Base-by-base conservation (phyloP, 2,888 invertebrate species). In the Scaptomyza flava region DNA sequence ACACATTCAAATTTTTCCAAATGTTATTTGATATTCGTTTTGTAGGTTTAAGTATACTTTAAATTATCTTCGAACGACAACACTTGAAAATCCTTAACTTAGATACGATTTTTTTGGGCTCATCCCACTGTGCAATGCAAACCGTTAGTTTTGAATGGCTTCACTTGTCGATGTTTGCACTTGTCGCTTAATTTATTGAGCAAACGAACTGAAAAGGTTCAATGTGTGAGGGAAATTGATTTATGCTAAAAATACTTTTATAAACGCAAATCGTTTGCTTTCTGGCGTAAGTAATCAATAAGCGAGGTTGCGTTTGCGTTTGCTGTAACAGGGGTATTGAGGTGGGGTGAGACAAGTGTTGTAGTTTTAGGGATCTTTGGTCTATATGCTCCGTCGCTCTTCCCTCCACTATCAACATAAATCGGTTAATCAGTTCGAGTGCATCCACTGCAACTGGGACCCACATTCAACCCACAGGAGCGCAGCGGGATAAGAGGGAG, bases 151-250 rank as follows among this genome's bases (percentile, higher is more conserved):
- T 30, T 50, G 47, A 56, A 43, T 12, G 45, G 27, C 14, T 42
- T 14, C 8, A 8, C 23, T 23, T 23, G 23, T 20, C 45, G 20
- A 23, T 62, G 57, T 73, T 82, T 68, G 53, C 79, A 82, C 77
- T 45, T 52, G 50, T 31, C 63, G 63, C 59, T 62, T 80, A 86
- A 81, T 81, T 86, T 60, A 31, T 66, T 69, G 52, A 11, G 59
- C 57, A 80, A 86, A 83, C 64, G 27, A 46, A 45, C 11, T 45
- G 31, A 43, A 61, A 52, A 36, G 30, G 7, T 42, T 34, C 36
- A 48, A 36, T 17, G 48, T 48, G 34, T 48, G 46, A 56, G 51
- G n/a, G 48, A 43, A 58, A 59, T 58, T 52, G 59, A 59, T 52
- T 54, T 30, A 45, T 54, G 65, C 51, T 58, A 42, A 48, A 66